A percentile compares a stretch with the other conserved stretches of the same genome.
phyloP scores from a whole-genome alignment of 2,113 vertebrate genomes.

The Ceyx cyanopectus region DNA sequence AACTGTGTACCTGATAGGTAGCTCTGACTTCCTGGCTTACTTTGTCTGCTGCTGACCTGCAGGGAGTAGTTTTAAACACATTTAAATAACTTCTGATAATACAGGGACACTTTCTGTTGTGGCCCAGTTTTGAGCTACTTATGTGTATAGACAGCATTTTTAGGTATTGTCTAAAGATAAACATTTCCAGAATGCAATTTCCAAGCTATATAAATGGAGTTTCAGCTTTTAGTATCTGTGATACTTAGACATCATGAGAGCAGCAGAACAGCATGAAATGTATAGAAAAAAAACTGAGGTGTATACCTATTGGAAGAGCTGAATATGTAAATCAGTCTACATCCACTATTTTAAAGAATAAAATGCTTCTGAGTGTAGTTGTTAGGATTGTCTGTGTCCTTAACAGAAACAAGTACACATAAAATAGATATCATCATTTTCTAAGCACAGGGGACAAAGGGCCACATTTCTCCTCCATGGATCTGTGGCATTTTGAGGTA shows the following conservation, averaged over 20 bases:
- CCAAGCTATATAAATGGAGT: neutral
- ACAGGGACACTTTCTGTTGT: neutral
- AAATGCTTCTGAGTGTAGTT: neutral
- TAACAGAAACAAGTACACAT: neutral
- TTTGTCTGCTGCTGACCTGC: neutral
- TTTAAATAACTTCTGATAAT: neutral
- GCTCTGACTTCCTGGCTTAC: neutral
- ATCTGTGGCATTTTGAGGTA: conserved; percentile 20
- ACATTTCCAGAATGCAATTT: neutral
- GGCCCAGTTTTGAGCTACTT: neutral
- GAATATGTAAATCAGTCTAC: neutral
- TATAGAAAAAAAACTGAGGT: neutral
- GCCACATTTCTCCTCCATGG: neutral
- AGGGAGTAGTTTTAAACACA: neutral
- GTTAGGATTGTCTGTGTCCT: neutral
- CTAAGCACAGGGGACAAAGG: neutral
- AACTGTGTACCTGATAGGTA: neutral
- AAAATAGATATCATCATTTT: conserved; percentile 34
- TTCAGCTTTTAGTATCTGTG: neutral
- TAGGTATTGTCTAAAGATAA: neutral
- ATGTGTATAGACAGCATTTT: neutral
- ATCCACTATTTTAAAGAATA: neutral
- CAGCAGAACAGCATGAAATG: neutral
- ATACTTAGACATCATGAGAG: neutral
- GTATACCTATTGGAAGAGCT: neutral